A percentile compares a stretch with the other conserved stretches of the same genome.
Conservation (phyloP, 2,113 vertebrate species). For the Mesembrinibis cayennensis region DNA sequence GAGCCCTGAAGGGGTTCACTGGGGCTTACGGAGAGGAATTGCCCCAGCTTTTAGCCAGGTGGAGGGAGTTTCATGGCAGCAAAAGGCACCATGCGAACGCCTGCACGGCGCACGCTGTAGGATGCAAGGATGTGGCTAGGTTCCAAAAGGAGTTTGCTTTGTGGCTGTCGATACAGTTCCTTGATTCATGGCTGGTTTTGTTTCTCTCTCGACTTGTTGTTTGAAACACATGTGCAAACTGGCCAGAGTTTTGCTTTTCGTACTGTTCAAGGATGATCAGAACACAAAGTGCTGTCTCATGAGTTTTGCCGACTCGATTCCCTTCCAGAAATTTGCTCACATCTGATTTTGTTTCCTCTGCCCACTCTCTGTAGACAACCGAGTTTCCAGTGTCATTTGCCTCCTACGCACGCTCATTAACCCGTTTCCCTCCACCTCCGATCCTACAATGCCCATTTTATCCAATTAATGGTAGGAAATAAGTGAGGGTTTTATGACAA, state of each 20-base stretch:
- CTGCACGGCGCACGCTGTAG: background rate
- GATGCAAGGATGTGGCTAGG: constrained; percentile 27
- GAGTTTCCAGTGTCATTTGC: constrained; percentile 73
- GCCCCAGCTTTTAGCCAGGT: constrained; percentile 48
- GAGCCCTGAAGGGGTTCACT: background rate
- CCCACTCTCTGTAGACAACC: constrained; percentile 74
- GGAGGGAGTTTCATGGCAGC: background rate
- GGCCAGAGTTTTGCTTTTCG: constrained; percentile 23
- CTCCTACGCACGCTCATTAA: constrained; percentile 61
- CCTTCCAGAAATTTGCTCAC: constrained; percentile 63
- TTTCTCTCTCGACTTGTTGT: constrained; percentile 24
- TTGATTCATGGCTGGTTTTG: constrained; percentile 56
- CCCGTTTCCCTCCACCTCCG: background rate
- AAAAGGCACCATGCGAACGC: background rate
- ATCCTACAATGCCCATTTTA: constrained; percentile 34
- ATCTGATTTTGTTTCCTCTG: constrained; percentile 75
- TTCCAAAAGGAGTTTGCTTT: constrained; percentile 58
- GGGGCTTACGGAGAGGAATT: background rate
- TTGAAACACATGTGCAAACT: constrained; percentile 61
- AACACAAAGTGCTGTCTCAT: constrained; percentile 54
- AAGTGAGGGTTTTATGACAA: constrained; percentile 45
- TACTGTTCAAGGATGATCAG: constrained; percentile 31
- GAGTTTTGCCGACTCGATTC: constrained; percentile 58
- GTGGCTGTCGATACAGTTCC: constrained; percentile 8
- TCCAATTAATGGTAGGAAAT: constrained; percentile 55